Percentiles rank a stretch among this genome's conserved stretches.
Evolutionary conservation across 2,888 invertebrate genomes (phyloP).

Genomic region (Fragum fragum): DNA sequence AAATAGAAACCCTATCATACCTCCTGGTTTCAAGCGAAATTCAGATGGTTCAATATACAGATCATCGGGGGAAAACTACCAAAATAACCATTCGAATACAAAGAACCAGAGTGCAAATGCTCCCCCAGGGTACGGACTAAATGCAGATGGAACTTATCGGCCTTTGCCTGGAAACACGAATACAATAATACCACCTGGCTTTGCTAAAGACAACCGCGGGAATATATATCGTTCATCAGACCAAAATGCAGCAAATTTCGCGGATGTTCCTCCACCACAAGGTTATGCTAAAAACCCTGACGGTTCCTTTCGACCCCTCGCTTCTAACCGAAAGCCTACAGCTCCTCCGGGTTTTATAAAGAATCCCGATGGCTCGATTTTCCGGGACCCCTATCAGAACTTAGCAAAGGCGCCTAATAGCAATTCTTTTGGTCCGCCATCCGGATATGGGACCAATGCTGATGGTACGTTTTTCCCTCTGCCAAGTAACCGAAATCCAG

Average conservation of each 20-base stretch:
- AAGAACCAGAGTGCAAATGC: background rate
- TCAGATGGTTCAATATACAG: constrained; percentile 25
- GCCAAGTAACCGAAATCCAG: constrained; percentile 11
- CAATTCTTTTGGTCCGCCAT: background rate
- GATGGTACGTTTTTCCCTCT: constrained; percentile 20
- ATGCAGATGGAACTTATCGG: constrained; percentile 25
- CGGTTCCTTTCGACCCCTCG: constrained; percentile 21
- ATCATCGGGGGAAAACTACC: background rate
- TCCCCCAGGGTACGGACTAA: constrained; percentile 21
- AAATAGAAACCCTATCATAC: constrained; percentile 8
- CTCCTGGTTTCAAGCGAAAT: constrained; percentile 27
- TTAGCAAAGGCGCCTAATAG: background rate
- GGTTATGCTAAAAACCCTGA: constrained; percentile 36
- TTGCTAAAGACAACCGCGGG: constrained; percentile 16
- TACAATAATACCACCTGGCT: constrained; percentile 10
- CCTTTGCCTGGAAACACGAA: constrained; percentile 29
- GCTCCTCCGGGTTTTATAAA: constrained; percentile 17
- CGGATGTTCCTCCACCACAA: constrained; percentile 4
- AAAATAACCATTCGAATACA: background rate
- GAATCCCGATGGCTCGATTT: constrained; percentile 26
- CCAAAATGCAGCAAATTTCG: background rate
- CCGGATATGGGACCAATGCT: constrained; percentile 12
- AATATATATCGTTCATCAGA: constrained; percentile 15
- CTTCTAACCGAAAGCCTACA: constrained; percentile 12
- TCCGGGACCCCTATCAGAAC: background rate